Conservation (phyloP, 2,113 vertebrate genomes). For the Fukomys damarensis region DNA sequence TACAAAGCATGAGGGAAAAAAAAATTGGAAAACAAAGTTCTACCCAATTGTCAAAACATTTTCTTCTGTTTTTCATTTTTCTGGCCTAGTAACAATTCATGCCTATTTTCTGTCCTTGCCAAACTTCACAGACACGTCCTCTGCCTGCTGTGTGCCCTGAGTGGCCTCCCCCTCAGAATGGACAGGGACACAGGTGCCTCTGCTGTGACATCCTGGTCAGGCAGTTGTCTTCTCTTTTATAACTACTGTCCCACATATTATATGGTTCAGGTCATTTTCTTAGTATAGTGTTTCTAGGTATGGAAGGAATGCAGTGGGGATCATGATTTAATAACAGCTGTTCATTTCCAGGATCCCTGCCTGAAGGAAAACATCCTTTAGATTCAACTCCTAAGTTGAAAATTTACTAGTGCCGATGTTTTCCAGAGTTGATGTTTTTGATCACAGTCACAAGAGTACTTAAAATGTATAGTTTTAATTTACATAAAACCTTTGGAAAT, state of each 20-base stretch:
- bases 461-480: not conserved
- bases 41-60: not conserved
- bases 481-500: not conserved
- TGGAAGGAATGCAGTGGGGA: not conserved
- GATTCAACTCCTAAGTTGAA: not conserved
- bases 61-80: not conserved
- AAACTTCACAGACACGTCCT: not conserved
- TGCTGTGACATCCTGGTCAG: not conserved
- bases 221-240: not conserved
- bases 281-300: not conserved
- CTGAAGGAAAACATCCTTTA: not conserved
- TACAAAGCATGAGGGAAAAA: not conserved
- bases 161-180: not conserved
- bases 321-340: not conserved
- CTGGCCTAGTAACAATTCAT: not conserved
- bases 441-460: not conserved
- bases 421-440: not conserved
- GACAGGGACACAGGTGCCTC: rapidly evolving
- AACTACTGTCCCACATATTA: not conserved
- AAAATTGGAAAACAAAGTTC: not conserved
- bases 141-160: not conserved
- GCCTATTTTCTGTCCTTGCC: not conserved
- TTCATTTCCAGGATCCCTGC: not conserved
- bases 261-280: not conserved
- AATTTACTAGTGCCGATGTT: not conserved